A percentile compares a stretch with the other conserved stretches of the same genome.
phyloP scores from a whole-genome alignment of 2,797 vertebrate genomes.

The Todus mexicanus region DNA sequence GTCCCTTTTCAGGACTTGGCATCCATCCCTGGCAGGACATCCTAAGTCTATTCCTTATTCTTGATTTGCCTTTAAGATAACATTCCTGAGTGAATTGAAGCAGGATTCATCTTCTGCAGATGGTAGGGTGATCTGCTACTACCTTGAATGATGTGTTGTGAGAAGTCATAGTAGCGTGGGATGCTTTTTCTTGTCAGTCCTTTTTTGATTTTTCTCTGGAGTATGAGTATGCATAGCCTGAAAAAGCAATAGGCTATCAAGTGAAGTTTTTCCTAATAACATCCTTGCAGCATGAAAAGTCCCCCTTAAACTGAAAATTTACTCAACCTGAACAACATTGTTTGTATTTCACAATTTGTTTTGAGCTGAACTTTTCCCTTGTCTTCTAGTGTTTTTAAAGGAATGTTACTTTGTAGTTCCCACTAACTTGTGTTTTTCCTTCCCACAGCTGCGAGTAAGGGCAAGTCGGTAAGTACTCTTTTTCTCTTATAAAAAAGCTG shows the following conservation, averaged over 20 bases:
- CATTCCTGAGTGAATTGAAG: not conserved
- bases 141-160: not conserved
- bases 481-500: not conserved
- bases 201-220: too few species aligned
- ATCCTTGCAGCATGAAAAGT: not conserved
- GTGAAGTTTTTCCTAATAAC: not conserved
- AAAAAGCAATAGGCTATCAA: not conserved
- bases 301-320: not conserved
- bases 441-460: not conserved
- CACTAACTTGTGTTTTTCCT: not conserved
- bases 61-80: not conserved
- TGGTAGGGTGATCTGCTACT: not conserved
- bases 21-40: not conserved
- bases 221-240: too few species aligned
- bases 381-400: not conserved
- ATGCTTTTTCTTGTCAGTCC: not conserved
- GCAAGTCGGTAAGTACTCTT: constrained; percentile 16
- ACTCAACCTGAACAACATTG: not conserved
- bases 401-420: not conserved
- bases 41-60: not conserved
- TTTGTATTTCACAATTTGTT: not conserved
- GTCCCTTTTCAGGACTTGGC: not conserved
- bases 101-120: not conserved
- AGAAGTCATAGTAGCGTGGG: not conserved
- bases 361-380: not conserved